phyloP scores from a whole-genome alignment of 2,888 invertebrate genomes.

The Hesperia comma region DNA sequence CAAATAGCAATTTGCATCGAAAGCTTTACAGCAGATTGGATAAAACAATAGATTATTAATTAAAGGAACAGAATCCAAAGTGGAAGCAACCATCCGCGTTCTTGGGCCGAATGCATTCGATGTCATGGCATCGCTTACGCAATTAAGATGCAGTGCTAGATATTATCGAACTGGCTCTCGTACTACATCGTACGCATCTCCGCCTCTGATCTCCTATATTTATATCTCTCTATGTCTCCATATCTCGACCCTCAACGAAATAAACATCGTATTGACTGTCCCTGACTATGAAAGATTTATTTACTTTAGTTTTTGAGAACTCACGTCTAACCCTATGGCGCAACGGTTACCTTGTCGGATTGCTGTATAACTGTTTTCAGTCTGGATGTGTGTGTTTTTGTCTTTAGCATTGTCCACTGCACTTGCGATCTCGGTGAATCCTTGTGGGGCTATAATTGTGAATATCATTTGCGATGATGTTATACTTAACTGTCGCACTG shows the following conservation, averaged over 20 bases:
- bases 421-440: too few species aligned
- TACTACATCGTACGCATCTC: constrained; percentile 42
- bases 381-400: too few species aligned
- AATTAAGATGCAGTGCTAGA: constrained; percentile 65
- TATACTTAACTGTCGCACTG: too few species aligned
- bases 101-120: constrained; percentile 52
- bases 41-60: too few species aligned
- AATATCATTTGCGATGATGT: too few species aligned
- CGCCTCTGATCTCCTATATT: constrained; percentile 1
- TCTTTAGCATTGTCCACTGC: too few species aligned
- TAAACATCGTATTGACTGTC: neutral
- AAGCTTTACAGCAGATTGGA: too few species aligned
- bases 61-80: constrained; percentile 1
- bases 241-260: neutral
- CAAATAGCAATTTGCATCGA: too few species aligned
- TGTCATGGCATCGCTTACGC: constrained; percentile 61
- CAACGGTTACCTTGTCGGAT: too few species aligned
- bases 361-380: too few species aligned
- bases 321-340: too few species aligned
- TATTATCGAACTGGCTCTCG: constrained; percentile 52
- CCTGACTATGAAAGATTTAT: constrained; percentile 16
- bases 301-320: neutral
- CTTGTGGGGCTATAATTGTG: too few species aligned
- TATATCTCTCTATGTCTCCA: constrained; percentile 7
- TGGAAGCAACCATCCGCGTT: constrained; percentile 33